These are phyloP conservation scores for Sminthurides aquaticus DNA, from an alignment of 2,888 invertebrate genomes.

Conservation along the genomic window DNA sequence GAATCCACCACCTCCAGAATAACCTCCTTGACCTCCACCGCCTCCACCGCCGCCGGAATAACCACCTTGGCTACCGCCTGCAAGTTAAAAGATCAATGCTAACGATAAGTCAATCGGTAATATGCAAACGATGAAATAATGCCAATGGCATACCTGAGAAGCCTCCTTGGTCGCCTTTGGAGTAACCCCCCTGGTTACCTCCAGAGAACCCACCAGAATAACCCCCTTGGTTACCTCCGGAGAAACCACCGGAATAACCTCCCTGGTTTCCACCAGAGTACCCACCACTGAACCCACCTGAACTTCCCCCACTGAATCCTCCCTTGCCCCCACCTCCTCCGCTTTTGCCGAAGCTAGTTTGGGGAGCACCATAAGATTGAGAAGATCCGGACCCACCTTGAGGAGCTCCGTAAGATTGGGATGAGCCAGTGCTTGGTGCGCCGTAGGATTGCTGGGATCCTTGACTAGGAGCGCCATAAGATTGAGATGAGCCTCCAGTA, in stretches of 20 bases:
- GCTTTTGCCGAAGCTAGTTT: background rate
- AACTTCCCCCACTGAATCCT: background rate
- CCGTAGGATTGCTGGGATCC: background rate
- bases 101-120: too few species aligned
- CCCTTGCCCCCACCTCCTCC: background rate
- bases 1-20: background rate
- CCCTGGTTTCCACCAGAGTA: background rate
- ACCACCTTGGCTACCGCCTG: background rate
- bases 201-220: background rate
- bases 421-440: background rate
- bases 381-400: background rate
- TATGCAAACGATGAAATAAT: background rate
- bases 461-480: conserved; percentile 3
- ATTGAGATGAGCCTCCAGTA: background rate
- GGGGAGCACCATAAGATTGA: conserved; percentile 1
- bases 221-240: conserved; percentile 4
- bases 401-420: conserved; percentile 3
- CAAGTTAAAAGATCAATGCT: background rate
- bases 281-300: conserved; percentile 1
- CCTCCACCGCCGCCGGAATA: conserved; percentile 2
- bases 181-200: background rate
- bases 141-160: background rate
- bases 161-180: background rate
- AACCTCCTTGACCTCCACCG: conserved; percentile 7
- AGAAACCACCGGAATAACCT: background rate